These are phyloP conservation scores for Epinephelus moara DNA, from an alignment of 2,113 vertebrate species.

Conservation along the genomic window DNA sequence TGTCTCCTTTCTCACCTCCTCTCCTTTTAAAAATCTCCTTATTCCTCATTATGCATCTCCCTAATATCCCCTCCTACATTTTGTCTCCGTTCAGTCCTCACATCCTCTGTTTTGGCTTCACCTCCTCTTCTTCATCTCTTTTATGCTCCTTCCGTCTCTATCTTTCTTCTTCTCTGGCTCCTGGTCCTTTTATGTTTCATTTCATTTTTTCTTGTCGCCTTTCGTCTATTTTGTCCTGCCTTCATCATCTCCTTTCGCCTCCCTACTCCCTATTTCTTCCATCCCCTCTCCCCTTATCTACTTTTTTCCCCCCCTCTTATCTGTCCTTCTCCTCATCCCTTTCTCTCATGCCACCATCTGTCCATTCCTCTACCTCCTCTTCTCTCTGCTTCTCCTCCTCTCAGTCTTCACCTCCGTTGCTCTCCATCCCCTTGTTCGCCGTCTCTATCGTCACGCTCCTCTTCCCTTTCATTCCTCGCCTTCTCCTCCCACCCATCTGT, in stretches of 20 bases:
- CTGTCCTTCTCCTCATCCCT: background rate
- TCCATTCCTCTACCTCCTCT: background rate
- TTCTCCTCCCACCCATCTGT: conserved; percentile 66
- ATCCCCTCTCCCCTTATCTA: background rate
- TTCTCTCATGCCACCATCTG: conserved; percentile 22
- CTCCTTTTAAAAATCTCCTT: background rate
- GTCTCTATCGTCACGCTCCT: conserved; percentile 39
- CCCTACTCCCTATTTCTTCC: background rate
- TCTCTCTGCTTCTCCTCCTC: conserved; percentile 5
- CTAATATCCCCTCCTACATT: background rate
- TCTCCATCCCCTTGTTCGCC: conserved; percentile 9
- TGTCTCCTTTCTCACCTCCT: background rate
- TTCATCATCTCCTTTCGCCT: background rate
- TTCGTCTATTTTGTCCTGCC: background rate
- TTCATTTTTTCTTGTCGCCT: background rate
- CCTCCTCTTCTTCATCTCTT: background rate
- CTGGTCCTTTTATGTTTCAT: background rate
- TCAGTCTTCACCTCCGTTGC: background rate
- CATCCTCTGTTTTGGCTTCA: background rate
- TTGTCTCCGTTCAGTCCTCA: background rate
- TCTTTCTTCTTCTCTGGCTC: background rate
- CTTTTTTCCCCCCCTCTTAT: too few relatives aligned
- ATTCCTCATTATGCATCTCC: background rate
- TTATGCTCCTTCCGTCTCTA: background rate
- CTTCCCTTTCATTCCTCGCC: conserved; percentile 43